Evolutionary conservation across 1,140 invertebrate genomes (phyloP), one percentile per base, ranked within the genome.

Genomic region (Thaumetopoea pityocampa): DNA sequence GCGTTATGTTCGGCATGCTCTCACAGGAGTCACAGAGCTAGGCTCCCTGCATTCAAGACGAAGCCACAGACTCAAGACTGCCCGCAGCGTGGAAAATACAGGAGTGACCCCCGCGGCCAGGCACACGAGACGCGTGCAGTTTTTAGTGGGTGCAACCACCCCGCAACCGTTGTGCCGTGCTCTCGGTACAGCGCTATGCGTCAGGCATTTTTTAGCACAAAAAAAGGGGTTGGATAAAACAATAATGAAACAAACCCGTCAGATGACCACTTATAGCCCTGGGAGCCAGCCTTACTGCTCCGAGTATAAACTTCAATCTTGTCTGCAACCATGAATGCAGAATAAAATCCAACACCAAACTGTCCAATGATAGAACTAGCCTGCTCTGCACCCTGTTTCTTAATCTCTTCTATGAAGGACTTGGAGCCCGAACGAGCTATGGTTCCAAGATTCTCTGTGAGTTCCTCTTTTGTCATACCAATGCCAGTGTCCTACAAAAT

Each of bases 341-440:
- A 98, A 69, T 99, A 99, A 77, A 99, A 99, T 5, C 98, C 98
- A 7, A 99, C 98, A 47, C 97, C 98, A 88, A 99, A 99, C 72
- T 99, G 96, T 3, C 97, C 98, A 82, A 99, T 99, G 37, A 99
- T 98, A 42, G 92, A 91, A n/a, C 88, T 90, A 8, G 89, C 87
- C 15, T 89, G 85, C 17, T 88, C 85, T 5, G 83, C 83, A 29
- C 89, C 81, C 67, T 92, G 89, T 11, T 90, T 87, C 69, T 95
- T 92, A n/a, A 97, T 71, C 69, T 96, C 87, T 69, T 97, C 92
- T 35, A 98, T 76, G 62, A 98, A 98, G 70, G 95, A 94, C 70
- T 98, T 98, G 0, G 96, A 98, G 2, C 97, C 97, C 48, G 96
- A 98, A 58, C 93, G 89, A 2, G 97, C 97, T 73, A 99, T 99